A percentile compares a stretch with the other conserved stretches of the same genome.
Conservation (phyloP, 2,797 vertebrate species). For the Pangasius macronema region DNA sequence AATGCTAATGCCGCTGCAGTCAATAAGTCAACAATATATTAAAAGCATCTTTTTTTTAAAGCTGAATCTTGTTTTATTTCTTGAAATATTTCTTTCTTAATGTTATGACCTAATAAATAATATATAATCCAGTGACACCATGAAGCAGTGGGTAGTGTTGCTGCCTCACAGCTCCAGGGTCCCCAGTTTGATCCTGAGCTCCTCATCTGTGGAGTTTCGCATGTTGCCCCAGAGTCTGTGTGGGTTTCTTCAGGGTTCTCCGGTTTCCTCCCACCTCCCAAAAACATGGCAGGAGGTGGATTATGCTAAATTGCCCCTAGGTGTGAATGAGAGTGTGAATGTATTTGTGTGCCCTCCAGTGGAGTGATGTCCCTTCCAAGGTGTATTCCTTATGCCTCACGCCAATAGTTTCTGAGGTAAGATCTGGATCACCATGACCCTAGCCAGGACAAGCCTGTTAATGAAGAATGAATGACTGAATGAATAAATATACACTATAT, state of each 20-base stretch:
- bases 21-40: neutral
- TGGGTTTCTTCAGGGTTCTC: neutral
- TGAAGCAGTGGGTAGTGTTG: neutral
- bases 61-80: neutral
- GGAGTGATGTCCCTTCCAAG: neutral
- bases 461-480: neutral
- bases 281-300: neutral
- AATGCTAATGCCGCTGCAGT: neutral
- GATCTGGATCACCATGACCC: neutral
- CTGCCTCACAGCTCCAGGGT: neutral
- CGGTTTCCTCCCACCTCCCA: neutral
- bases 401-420: neutral
- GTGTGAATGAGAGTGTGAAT: neutral
- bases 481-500: neutral
- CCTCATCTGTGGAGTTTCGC: neutral
- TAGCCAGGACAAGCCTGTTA: neutral
- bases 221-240: neutral
- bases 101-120: neutral
- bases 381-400: neutral
- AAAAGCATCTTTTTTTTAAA: neutral
- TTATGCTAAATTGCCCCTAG: neutral
- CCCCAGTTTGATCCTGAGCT: neutral
- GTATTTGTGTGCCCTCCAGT: neutral
- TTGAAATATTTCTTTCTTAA: neutral
- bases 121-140: neutral